Percentiles rank a stretch among this genome's conserved stretches.
Evolutionary conservation across 2,888 invertebrate species (phyloP).

Genomic region (Melieria picta): DNA sequence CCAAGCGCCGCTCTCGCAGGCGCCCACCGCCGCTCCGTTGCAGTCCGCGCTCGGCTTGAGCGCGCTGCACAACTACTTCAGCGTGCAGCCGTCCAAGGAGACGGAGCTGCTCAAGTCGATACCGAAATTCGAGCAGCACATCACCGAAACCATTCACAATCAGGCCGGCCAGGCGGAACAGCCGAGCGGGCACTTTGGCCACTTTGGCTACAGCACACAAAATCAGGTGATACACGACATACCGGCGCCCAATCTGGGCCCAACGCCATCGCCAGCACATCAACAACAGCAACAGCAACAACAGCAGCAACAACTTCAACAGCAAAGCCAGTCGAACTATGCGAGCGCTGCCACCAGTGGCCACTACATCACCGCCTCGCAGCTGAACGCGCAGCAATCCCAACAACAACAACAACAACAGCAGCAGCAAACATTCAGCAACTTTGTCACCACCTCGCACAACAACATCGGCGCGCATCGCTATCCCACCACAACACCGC

Average conservation of each 20-base stretch:
- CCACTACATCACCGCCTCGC: slow-evolving; percentile 11
- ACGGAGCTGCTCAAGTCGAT: slow-evolving; percentile 81
- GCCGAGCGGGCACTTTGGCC: slow-evolving; percentile 48
- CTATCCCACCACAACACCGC: slow-evolving; percentile 41
- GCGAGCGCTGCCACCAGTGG: slow-evolving; percentile 20
- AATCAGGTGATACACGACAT: slow-evolving; percentile 64
- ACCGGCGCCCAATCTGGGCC: slow-evolving; percentile 62
- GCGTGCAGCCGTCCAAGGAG: slow-evolving; percentile 68
- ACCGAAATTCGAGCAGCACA: slow-evolving; percentile 83
- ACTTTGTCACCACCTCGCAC: slow-evolving; percentile 52
- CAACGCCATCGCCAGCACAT: slow-evolving; percentile 43
- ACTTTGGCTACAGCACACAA: slow-evolving; percentile 40
- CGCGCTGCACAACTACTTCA: slow-evolving; percentile 52
- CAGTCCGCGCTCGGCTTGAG: slow-evolving; percentile 33
- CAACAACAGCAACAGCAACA: slow-evolving; percentile 47
- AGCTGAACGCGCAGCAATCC: slow-evolving; percentile 24
- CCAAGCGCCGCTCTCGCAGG: slow-evolving; percentile 29
- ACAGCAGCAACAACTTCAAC: slow-evolving; percentile 39
- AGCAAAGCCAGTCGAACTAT: slow-evolving; percentile 49
- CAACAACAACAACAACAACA: slow-evolving; percentile 24
- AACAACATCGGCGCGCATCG: slow-evolving; percentile 47
- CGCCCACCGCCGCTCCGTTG: slow-evolving; percentile 24
- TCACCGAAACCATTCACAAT: slow-evolving; percentile 67
- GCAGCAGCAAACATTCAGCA: slow-evolving; percentile 50
- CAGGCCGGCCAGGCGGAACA: slow-evolving; percentile 49